Base-by-base conservation (phyloP, 1,140 invertebrate genomes). In the Leptopilina clavipes region DNA sequence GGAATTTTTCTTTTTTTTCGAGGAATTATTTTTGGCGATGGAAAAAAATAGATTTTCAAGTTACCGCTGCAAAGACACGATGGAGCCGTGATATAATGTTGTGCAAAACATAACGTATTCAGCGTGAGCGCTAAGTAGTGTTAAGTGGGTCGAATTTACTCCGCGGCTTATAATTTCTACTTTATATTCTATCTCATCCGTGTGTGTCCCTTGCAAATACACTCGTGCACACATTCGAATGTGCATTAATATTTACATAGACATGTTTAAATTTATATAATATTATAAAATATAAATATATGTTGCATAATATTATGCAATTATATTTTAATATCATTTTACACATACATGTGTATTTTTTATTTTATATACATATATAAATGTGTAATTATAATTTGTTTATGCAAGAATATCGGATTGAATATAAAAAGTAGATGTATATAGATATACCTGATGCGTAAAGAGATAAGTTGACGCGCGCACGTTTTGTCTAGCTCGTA, bases 81-180 rank as follows among this genome's bases (percentile, higher is more conserved):
- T 54, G 25, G 25, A 31, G 25, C 81, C 77, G 80, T 83, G 82
- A 83, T 86, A 85, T 86, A 86, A 88, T 88, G 86, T 90, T 89
- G 85, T 89, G 87, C 88, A 89, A 90, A 90, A 90, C 80, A 87
- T 88, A 90, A 89, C 87, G 86, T 89, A 89, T 89, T 89, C 89
- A 86, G 86, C 82, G 84, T 90, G 86, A 88, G 88, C 87, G 88
- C 83, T 90, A 89, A 90, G 87, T 87, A 89, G 84, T 84, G 86
- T 86, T 90, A 90, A 90, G 89, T 90, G 88, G 89, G 86, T 89
- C 88, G 87, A 90, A 89, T 90, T 90, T 90, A 89, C 88, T 89
- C 82, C 77, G 72, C 85, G 82, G 83, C 87, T 90, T 89, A 87
- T 90, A 89, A 90, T 90, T 89, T 90, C 87, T 86, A 89, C 89